Conservation (phyloP, 2,888 invertebrate genomes). For the Raillietiella orientalis region DNA sequence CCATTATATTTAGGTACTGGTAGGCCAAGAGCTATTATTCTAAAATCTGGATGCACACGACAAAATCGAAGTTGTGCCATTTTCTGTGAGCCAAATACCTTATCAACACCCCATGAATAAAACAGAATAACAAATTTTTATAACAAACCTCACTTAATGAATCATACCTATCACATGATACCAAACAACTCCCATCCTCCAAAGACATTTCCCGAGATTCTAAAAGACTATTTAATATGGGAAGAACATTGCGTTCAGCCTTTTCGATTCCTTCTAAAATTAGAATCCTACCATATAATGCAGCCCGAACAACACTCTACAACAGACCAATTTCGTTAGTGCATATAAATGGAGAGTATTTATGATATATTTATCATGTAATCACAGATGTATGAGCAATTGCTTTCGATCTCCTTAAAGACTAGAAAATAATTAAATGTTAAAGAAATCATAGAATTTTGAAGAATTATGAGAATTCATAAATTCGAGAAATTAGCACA, state of each 20-base stretch:
- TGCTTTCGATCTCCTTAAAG: not conserved
- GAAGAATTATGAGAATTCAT: too few species aligned
- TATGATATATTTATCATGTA: too few species aligned
- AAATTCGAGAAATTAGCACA: too few species aligned
- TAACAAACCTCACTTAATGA: constrained; percentile 40
- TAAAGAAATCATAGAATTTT: too few species aligned
- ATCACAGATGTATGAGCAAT: not conserved
- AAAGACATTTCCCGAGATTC: constrained; percentile 96
- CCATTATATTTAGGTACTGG: constrained; percentile 64
- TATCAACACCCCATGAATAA: constrained; percentile 1
- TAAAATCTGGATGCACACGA: constrained; percentile 64
- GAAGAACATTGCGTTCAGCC: constrained; percentile 82
- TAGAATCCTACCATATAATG: constrained; percentile 37
- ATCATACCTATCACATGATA: constrained; percentile 63
- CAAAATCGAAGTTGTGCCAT: constrained; percentile 19
- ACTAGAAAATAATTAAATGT: too few species aligned
- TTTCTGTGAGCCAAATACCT: not conserved
- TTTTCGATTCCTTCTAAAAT: constrained; percentile 89
- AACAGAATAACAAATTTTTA: constrained; percentile 1
- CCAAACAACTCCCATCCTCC: constrained; percentile 77
- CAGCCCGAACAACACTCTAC: constrained; percentile 74
- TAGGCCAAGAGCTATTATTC: constrained; percentile 67
- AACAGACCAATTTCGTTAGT: not conserved
- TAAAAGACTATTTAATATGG: constrained; percentile 73
- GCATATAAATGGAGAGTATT: too few species aligned